phyloP scores from a whole-genome alignment of 64 coral and sea anemone species.

The Anthopleura sola region DNA sequence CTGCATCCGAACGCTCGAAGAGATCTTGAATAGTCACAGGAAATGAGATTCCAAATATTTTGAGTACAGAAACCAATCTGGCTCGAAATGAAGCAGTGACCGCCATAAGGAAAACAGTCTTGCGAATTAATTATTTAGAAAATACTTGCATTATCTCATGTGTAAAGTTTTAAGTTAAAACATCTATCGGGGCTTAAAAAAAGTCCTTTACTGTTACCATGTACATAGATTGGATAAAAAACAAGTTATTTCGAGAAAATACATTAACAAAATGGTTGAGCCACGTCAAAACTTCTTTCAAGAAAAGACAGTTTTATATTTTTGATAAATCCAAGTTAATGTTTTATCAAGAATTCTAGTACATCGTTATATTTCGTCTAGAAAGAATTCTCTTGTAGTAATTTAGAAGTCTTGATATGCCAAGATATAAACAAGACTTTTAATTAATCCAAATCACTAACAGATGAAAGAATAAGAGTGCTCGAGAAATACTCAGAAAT shows the following conservation, averaged over 20 bases:
- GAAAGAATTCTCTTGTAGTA: not conserved
- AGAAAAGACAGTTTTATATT: not conserved
- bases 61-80: conserved; percentile 19
- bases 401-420: not conserved
- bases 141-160: conserved; percentile 4
- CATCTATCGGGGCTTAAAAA: not conserved
- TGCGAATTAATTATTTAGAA: conserved; percentile 24
- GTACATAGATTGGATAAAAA: not conserved
- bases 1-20: conserved; percentile 3
- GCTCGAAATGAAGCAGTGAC: not conserved
- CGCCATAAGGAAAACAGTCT: conserved; percentile 17
- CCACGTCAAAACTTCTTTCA: not conserved
- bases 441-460: not conserved
- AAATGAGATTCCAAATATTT: conserved; percentile 23
- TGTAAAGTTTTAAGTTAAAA: conserved; percentile 2
- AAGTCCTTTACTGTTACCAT: too few species aligned
- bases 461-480: not conserved
- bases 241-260: too few species aligned
- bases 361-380: not conserved
- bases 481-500: not conserved
- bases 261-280: not conserved
- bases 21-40: conserved; percentile 1
- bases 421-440: not conserved
- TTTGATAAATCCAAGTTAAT: not conserved
- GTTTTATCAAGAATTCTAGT: not conserved